Base-by-base conservation (phyloP, 1,140 invertebrate species). In the Alviniconcha marisindica region DNA sequence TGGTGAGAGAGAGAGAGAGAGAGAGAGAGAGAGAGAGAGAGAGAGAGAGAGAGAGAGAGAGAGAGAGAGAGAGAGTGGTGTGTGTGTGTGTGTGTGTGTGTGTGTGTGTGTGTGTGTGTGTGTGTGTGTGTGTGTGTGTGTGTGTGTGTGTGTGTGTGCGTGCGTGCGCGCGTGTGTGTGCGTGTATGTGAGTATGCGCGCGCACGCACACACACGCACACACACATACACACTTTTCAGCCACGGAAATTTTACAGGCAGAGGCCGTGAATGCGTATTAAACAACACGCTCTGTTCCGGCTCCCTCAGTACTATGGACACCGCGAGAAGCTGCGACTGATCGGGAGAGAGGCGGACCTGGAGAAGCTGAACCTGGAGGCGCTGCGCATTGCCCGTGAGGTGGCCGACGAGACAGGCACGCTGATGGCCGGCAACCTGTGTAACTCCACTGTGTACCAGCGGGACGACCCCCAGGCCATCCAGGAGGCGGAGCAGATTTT, bases 271-370 rank as follows among this genome's bases (percentile, higher is more conserved):
- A n/a, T n/a, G n/a, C n/a, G n/a, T n/a, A n/a, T n/a, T n/a, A n/a
- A n/a, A n/a, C n/a, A n/a, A n/a, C n/a, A n/a, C n/a, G n/a, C n/a
- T n/a, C n/a, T n/a, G n/a, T n/a, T n/a, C n/a, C n/a, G n/a, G n/a
- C n/a, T n/a, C n/a, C n/a, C n/a, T n/a, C 77, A 91, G 90, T 91
- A 91, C 82, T 91, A 91, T 76, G 91, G 85, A 24, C 89, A 91
- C 77, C 82, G 89, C n/a, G 85, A 89, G 54, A 90, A 91, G 69
- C 77, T 91, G 31, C 81, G 83, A 28, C 18, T 89, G 1, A 87
- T 91, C 38, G 88, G 89, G 0, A 76, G 88, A 21, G 90, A 91
- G 79, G 73, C 76, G 40, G 87, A 91, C 14, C 36, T 89, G 4
- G 88, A 91, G 82, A 78, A 82, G 21, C 74, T 91, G 38, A 91